phyloP scores from a whole-genome alignment of 1,140 invertebrate species.

The Agrilus planipennis region DNA sequence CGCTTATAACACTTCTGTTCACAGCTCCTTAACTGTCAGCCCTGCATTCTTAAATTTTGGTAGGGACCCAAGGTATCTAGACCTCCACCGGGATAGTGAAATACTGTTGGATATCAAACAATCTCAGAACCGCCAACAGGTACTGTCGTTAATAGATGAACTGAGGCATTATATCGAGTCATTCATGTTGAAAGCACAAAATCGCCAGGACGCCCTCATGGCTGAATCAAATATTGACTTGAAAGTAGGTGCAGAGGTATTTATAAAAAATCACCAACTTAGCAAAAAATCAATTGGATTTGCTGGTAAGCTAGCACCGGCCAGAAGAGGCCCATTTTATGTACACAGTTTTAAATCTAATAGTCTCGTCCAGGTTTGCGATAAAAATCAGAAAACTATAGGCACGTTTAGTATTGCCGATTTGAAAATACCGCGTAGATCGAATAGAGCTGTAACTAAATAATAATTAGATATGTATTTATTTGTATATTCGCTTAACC shows the following conservation, averaged over 20 bases:
- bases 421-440: too few relatives aligned
- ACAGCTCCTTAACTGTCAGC: neutral
- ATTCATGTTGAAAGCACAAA: neutral
- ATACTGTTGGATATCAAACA: neutral
- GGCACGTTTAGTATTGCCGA: too few relatives aligned
- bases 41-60: constrained; percentile 9
- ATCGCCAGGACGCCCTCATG: neutral
- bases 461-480: too few relatives aligned
- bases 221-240: neutral
- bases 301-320: neutral
- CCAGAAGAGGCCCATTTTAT: neutral
- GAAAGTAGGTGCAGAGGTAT: neutral
- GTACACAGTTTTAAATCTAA: too few relatives aligned
- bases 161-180: neutral
- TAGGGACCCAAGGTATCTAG: neutral
- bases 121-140: neutral
- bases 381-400: too few relatives aligned
- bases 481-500: too few relatives aligned
- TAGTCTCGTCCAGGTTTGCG: too few relatives aligned
- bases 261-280: neutral
- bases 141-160: neutral
- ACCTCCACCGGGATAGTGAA: neutral
- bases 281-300: neutral
- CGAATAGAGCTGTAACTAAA: too few relatives aligned
- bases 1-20: constrained; percentile 20